phyloP scores from a whole-genome alignment of 2,113 vertebrate species.

The Harpagus bidentatus region DNA sequence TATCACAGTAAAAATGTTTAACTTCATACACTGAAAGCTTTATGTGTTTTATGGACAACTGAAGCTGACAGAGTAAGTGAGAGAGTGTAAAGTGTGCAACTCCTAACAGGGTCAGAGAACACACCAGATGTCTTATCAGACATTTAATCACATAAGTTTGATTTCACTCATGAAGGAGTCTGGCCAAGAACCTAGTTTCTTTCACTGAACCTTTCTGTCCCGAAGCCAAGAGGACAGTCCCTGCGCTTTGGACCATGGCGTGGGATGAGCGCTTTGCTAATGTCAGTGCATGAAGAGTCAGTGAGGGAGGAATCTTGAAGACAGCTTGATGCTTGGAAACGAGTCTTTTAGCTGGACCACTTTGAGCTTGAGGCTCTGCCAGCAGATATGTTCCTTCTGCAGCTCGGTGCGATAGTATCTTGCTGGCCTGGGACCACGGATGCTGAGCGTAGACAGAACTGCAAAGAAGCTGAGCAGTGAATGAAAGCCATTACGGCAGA shows the following conservation, averaged over 20 bases:
- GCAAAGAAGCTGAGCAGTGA: not conserved
- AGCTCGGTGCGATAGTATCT: not conserved
- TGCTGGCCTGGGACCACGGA: not conserved
- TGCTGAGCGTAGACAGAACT: not conserved
- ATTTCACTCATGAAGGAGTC: not conserved
- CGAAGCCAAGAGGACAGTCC: rapidly evolving
- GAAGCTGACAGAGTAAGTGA: not conserved
- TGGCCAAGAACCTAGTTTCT: not conserved
- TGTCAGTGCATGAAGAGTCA: not conserved
- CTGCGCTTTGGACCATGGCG: not conserved
- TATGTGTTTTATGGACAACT: not conserved
- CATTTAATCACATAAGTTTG: not conserved
- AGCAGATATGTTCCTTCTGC: not conserved
- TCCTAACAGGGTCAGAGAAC: not conserved
- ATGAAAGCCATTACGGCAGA: not conserved
- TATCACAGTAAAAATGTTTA: not conserved
- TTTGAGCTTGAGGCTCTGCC: not conserved
- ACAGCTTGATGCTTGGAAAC: not conserved
- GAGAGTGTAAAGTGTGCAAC: not conserved
- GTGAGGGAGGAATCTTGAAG: not conserved
- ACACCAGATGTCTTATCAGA: not conserved
- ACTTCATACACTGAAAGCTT: not conserved
- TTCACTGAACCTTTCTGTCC: not conserved
- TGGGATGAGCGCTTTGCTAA: not conserved
- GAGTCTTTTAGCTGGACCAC: not conserved